Conservation (phyloP, 2,113 vertebrate species). For the Saccopteryx leptura region DNA sequence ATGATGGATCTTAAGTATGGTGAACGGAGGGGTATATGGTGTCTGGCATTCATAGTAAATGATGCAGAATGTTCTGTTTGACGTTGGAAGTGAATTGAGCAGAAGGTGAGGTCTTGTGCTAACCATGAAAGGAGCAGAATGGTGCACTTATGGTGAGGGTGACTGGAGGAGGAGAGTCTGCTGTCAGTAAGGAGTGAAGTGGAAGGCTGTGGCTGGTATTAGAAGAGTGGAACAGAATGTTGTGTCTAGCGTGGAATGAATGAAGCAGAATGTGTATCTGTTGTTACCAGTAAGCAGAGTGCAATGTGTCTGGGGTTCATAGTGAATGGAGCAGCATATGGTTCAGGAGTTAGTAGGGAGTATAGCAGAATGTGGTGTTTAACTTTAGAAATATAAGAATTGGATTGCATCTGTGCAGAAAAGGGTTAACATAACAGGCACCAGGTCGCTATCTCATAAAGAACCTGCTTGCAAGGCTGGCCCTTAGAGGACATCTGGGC, state of each 20-base stretch:
- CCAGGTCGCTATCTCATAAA: background rate
- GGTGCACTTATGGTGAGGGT: background rate
- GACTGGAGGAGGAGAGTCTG: slow-evolving; percentile 7
- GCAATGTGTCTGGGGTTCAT: background rate
- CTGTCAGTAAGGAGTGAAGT: background rate
- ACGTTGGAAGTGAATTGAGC: background rate
- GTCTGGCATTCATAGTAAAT: slow-evolving; percentile 17
- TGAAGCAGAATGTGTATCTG: background rate
- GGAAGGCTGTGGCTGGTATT: background rate
- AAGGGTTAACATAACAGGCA: background rate
- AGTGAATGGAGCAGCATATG: background rate
- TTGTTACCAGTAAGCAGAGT: background rate
- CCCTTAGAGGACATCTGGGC: background rate
- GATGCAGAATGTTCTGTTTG: background rate
- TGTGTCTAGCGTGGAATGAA: background rate
- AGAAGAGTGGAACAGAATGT: background rate
- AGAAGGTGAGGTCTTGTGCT: background rate
- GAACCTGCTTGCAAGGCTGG: background rate
- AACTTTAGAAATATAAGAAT: background rate
- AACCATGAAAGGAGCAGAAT: background rate
- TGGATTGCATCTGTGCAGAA: background rate
- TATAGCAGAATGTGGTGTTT: background rate
- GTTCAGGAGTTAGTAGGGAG: background rate
- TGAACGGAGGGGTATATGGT: background rate
- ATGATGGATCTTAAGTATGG: background rate